Conservation (phyloP, 1,140 invertebrate species). For the Zaprionus lachaisei region DNA sequence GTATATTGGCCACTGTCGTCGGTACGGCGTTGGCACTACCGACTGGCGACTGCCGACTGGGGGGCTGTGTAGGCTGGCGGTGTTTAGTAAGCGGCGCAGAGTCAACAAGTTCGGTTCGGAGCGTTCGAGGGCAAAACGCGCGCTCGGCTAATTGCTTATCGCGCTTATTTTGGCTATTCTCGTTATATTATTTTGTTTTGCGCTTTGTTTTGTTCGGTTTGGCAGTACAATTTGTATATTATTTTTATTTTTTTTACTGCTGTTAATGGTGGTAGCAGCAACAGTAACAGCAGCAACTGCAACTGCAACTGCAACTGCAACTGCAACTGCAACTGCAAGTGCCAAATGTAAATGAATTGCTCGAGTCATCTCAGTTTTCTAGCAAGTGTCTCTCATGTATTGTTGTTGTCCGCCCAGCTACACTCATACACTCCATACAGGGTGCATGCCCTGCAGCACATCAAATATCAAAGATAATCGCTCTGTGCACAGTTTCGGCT, state of each 20-base stretch:
- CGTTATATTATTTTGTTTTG: slow-evolving; percentile 4
- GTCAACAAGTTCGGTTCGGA: slow-evolving; percentile 43
- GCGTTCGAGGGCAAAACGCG: slow-evolving; percentile 16
- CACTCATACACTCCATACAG: not conserved
- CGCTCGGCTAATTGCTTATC: slow-evolving; percentile 50
- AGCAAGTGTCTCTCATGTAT: slow-evolving; percentile 28
- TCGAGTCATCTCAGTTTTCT: slow-evolving; percentile 22
- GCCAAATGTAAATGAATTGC: slow-evolving; percentile 42
- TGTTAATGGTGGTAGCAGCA: not conserved
- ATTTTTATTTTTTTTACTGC: slow-evolving; percentile 6
- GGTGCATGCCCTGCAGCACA: slow-evolving; percentile 28
- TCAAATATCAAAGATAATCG: slow-evolving; percentile 54
- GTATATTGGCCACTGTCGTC: slow-evolving; percentile 4
- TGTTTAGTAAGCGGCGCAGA: slow-evolving; percentile 73
- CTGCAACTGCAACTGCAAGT: slow-evolving; percentile 21
- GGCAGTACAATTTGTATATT: not conserved
- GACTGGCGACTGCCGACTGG: too few relatives aligned
- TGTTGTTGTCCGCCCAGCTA: not conserved
- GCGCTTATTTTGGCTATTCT: slow-evolving; percentile 24
- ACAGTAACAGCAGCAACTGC: slow-evolving; percentile 7
- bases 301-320: slow-evolving; percentile 19
- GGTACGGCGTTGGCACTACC: not conserved
- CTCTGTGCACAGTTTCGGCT: slow-evolving; percentile 69
- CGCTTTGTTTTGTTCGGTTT: not conserved
- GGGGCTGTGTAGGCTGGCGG: slow-evolving; percentile 21